phyloP scores from a whole-genome alignment of 1,140 invertebrate genomes.

The Drosophila cardini region DNA sequence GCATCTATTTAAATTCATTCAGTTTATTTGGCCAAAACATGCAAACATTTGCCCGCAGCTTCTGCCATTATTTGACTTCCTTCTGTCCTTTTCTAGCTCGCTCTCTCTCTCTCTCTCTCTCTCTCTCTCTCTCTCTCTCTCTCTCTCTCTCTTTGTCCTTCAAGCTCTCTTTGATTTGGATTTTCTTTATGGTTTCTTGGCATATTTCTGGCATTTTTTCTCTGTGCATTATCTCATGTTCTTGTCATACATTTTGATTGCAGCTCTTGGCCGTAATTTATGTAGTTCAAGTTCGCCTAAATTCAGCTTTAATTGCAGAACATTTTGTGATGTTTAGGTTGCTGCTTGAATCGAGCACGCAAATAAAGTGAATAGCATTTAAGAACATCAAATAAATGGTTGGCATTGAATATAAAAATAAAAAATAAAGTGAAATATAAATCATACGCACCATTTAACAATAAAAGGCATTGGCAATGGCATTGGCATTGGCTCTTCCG shows the following conservation, averaged over 20 bases:
- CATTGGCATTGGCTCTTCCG: slow-evolving; percentile 14
- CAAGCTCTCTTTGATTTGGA: not conserved
- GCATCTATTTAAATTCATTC: slow-evolving; percentile 66
- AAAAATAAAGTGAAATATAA: slow-evolving; percentile 79
- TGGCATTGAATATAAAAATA: slow-evolving; percentile 51
- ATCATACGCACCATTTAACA: slow-evolving; percentile 82
- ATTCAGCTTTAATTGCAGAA: slow-evolving; percentile 29
- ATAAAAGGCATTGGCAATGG: slow-evolving; percentile 65
- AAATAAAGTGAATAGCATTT: slow-evolving; percentile 20
- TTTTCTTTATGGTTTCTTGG: slow-evolving; percentile 24
- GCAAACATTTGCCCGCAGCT: slow-evolving; percentile 54
- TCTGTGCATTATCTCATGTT: slow-evolving; percentile 72
- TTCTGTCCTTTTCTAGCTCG: not conserved
- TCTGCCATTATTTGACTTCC: slow-evolving; percentile 23
- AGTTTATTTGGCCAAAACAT: slow-evolving; percentile 77
- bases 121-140: not conserved
- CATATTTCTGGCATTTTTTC: slow-evolving; percentile 74
- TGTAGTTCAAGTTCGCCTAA: slow-evolving; percentile 39
- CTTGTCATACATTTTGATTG: slow-evolving; percentile 37
- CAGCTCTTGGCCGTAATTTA: slow-evolving; percentile 70
- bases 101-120: not conserved
- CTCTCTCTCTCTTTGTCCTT: not conserved
- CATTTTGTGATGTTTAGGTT: slow-evolving; percentile 21
- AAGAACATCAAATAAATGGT: slow-evolving; percentile 37
- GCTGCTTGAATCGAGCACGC: not conserved